Evolutionary conservation across 2,888 invertebrate species (phyloP).

Genomic region (Conus canariensis): DNA sequence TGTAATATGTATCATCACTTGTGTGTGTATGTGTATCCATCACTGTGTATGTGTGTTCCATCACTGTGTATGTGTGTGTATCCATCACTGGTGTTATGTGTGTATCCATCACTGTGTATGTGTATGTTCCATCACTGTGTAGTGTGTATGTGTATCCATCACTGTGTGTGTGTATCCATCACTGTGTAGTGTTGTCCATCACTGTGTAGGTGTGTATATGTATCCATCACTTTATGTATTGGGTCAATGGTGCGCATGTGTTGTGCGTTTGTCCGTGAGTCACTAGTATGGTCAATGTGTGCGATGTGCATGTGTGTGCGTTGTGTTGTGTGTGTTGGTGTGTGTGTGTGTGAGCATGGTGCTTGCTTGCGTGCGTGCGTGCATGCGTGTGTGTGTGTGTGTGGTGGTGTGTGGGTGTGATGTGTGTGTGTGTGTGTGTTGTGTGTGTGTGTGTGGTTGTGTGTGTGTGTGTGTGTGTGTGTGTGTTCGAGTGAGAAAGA

Average conservation of each 20-base stretch:
- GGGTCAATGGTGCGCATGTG: background rate
- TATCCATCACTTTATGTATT: background rate
- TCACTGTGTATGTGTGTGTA: background rate
- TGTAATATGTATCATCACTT: too few relatives aligned
- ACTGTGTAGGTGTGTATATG: background rate
- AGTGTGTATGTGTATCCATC: background rate
- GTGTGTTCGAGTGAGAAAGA: background rate
- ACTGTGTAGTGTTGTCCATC: too few relatives aligned
- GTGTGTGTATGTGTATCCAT: too few relatives aligned
- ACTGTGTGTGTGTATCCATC: background rate
- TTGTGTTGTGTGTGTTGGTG: background rate
- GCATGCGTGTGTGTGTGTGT: background rate
- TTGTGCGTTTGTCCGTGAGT: background rate
- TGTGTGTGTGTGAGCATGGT: background rate
- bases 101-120: background rate
- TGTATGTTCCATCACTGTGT: background rate
- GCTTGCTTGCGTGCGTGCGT: background rate
- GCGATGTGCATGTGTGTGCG: slow-evolving; percentile 8
- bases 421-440: too few relatives aligned
- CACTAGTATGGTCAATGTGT: background rate
- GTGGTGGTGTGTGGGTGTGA: background rate
- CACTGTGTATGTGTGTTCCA: too few relatives aligned
- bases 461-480: slow-evolving; percentile 6
- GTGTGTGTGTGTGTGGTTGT: background rate
- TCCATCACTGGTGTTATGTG: background rate